Base-by-base conservation (phyloP, 2,797 vertebrate species). In the Coendou prehensilis region DNA sequence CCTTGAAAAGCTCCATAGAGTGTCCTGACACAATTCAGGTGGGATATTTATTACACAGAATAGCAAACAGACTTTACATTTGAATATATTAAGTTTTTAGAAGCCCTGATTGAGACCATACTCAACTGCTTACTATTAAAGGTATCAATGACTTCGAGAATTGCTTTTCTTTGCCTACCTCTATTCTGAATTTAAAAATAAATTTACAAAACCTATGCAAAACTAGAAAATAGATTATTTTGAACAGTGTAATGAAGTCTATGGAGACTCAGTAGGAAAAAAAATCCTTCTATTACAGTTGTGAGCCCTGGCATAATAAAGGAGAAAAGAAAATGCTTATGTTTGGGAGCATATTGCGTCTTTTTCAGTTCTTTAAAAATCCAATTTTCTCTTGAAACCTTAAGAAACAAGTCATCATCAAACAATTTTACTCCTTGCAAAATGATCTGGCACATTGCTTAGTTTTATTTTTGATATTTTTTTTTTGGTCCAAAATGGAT, bases 161-260 rank as follows among this genome's bases (percentile, higher is more conserved):
- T 54, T 59, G 18, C 2, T 80, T 37, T 37, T 92, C 3, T 79
- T 61, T 91, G 52, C 13, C 8, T 61, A 75, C 14, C 22, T 18
- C 0, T 93, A 63, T 85, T 93, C 23, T 80, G 23, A 83, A 54
- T 50, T 22, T 50, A 85, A 76, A 91, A 64, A 52, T 5, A 54
- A 47, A 69, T n/a, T 52, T 83, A 84, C 7, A 56, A 85, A 92
- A n/a, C 1, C 6, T 67, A 8, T 11, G 56, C 8, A 57, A 47
- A 33, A 50, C 6, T 33, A 79, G 30, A 88, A 89, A 88, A 33
- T n/a, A 57, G 14, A 82, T 82, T 87, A 33, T 87, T 94, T 89
- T n/a, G 73, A 9, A 1, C n/a, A 64, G 41, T 23, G 6, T 69
- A 88, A 80, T 71, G 81, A 95, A 89, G 13, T 23, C 33, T 54